phyloP scores from a whole-genome alignment of 2,888 invertebrate genomes.

The Thysanoteuthis rhombus region DNA sequence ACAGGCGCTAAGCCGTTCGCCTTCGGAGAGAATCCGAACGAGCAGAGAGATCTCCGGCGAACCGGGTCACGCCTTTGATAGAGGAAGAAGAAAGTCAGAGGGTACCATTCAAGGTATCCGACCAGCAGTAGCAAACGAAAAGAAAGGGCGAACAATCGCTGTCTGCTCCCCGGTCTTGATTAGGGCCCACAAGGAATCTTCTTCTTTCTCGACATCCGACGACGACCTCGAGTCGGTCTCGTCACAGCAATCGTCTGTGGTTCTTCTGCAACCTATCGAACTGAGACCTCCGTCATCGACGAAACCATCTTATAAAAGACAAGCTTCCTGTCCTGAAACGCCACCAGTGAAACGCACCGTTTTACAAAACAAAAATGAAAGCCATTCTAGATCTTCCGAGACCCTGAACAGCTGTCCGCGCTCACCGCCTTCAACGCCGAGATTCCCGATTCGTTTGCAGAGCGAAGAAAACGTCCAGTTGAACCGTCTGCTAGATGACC shows the following conservation, averaged over 20 bases:
- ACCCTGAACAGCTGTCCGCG: slow-evolving; percentile 55
- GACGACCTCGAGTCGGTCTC: slow-evolving; percentile 57
- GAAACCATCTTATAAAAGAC: slow-evolving; percentile 51
- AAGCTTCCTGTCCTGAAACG: slow-evolving; percentile 50
- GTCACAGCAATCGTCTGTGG: slow-evolving; percentile 59
- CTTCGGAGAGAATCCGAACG: slow-evolving; percentile 35
- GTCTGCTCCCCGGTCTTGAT: slow-evolving; percentile 32
- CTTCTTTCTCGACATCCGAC: slow-evolving; percentile 35
- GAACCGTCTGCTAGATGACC: slow-evolving; percentile 41
- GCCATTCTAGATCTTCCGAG: slow-evolving; percentile 57
- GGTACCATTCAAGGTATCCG: not conserved
- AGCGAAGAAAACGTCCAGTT: slow-evolving; percentile 2
- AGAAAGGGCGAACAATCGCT: not conserved
- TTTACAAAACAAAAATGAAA: slow-evolving; percentile 33
- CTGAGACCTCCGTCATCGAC: slow-evolving; percentile 46
- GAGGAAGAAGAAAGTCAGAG: slow-evolving; percentile 15
- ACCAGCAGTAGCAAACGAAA: not conserved
- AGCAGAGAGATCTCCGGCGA: not conserved
- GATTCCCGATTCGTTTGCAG: slow-evolving; percentile 50
- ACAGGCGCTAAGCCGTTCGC: not conserved
- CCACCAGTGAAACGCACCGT: slow-evolving; percentile 31
- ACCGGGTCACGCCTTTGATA: not conserved
- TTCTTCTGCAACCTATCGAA: slow-evolving; percentile 57
- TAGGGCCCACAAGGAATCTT: slow-evolving; percentile 27
- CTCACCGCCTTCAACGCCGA: slow-evolving; percentile 55